phyloP scores from a whole-genome alignment of 2,113 vertebrate species.

The Lipophrys pholis region DNA sequence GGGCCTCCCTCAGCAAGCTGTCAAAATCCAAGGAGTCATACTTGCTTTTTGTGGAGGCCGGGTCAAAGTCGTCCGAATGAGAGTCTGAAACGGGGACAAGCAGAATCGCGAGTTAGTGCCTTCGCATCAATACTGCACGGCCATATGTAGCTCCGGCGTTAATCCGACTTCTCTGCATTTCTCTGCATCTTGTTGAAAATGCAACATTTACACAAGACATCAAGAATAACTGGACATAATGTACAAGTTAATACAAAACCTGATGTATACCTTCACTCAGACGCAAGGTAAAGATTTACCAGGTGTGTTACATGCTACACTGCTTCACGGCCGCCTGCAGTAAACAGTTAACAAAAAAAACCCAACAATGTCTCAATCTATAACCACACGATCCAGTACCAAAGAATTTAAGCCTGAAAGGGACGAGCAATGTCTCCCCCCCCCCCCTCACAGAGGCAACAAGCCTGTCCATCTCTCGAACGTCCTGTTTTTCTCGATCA shows the following conservation, averaged over 20 bases:
- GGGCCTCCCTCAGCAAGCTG: slow-evolving; percentile 98
- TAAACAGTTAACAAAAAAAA: not conserved
- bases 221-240: not conserved
- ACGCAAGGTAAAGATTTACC: not conserved
- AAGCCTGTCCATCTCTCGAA: slow-evolving; percentile 47
- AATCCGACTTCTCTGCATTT: slow-evolving; percentile 2
- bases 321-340: not conserved
- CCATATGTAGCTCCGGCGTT: slow-evolving; percentile 6
- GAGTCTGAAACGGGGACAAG: slow-evolving; percentile 74
- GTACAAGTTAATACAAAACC: not conserved
- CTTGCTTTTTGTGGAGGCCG: slow-evolving; percentile 99
- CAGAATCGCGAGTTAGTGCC: slow-evolving; percentile 23
- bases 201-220: not conserved
- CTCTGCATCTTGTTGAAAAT: not conserved
- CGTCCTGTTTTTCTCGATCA: slow-evolving; percentile 76
- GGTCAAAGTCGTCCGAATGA: slow-evolving; percentile 98
- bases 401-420: slow-evolving; percentile 9
- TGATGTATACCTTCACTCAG: not conserved
- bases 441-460: slow-evolving; percentile 3
- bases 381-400: slow-evolving; percentile 10
- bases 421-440: not conserved
- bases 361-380: slow-evolving; percentile 4
- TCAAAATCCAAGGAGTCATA: slow-evolving; percentile 99
- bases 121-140: not conserved
- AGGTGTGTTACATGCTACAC: not conserved